Conservation (phyloP, 2,113 vertebrate genomes). For the Cygnus buccinator region DNA sequence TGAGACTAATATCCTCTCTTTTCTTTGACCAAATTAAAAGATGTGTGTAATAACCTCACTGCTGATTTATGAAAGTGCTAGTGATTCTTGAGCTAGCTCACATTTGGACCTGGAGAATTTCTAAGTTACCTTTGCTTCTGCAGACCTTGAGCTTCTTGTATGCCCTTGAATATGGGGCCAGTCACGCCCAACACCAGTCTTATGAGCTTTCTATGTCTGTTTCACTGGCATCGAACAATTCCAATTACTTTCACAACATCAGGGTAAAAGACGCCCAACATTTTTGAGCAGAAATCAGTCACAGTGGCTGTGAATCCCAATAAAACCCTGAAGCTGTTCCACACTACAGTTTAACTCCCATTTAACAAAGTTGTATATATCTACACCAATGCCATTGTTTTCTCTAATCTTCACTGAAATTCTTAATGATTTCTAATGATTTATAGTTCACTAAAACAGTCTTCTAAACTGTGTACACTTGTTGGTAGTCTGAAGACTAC, state of each 20-base stretch:
- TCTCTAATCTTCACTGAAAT: conserved; percentile 19
- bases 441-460: neutral
- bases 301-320: neutral
- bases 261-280: neutral
- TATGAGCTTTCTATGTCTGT: neutral
- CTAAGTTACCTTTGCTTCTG: neutral
- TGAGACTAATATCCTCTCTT: neutral
- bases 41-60: neutral
- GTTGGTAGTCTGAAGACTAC: neutral
- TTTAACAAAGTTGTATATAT: neutral
- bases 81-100: neutral
- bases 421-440: conserved; percentile 37
- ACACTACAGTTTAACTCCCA: neutral
- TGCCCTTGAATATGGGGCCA: neutral
- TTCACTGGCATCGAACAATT: neutral
- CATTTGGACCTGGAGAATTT: neutral
- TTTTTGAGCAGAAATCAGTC: neutral
- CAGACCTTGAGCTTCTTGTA: neutral
- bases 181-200: neutral
- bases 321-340: neutral
- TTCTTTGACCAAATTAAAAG: neutral
- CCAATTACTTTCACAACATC: neutral
- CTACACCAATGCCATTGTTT: neutral
- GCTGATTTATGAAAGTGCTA: neutral
- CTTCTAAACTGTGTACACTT: neutral